Evolutionary conservation across 2,113 vertebrate species (phyloP).

Genomic region (Eurypyga helias): DNA sequence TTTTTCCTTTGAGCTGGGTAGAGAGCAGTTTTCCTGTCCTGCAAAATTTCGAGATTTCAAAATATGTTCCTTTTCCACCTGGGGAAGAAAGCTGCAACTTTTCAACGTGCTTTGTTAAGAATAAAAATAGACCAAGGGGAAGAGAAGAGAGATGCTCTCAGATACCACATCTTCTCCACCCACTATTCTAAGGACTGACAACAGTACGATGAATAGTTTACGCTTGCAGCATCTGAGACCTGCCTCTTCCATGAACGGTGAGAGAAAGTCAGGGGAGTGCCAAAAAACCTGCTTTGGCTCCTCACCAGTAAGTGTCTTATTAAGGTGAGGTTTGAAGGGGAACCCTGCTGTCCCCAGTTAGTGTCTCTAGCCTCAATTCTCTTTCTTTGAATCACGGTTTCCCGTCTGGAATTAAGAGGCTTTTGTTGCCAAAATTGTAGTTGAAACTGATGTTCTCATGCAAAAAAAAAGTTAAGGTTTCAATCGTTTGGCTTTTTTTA

Average conservation of each 20-base stretch:
- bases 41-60: neutral
- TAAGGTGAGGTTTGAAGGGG: neutral
- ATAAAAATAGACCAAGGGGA: neutral
- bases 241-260: too few relatives aligned
- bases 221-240: neutral
- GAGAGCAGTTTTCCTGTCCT: neutral
- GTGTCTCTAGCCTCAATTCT: neutral
- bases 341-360: neutral
- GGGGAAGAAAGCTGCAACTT: neutral
- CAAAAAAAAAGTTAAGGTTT: neutral
- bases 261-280: too few relatives aligned
- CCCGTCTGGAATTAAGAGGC: neutral
- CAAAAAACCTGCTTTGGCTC: neutral
- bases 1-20: neutral
- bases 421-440: neutral
- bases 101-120: neutral
- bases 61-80: neutral
- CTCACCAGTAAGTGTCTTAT: neutral
- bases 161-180: neutral
- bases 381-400: neutral
- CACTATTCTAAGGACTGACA: neutral
- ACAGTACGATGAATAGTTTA: neutral
- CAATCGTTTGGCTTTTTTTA: neutral
- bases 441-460: neutral
- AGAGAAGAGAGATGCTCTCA: neutral